These are phyloP conservation scores for Drosophila rufa DNA, from an alignment of 1,140 invertebrate genomes.

Conservation along the genomic window DNA sequence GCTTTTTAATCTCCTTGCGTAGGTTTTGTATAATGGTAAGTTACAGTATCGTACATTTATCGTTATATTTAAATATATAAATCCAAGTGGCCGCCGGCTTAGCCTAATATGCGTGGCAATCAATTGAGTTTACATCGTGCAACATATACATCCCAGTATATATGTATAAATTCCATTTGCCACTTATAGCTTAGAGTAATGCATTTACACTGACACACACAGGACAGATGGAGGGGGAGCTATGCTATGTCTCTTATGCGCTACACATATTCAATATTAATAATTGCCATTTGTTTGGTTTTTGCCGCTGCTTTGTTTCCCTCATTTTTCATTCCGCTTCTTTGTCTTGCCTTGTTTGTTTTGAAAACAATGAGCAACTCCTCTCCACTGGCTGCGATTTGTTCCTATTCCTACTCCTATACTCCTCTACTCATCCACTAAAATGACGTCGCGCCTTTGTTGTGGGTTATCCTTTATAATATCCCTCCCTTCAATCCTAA, in stretches of 20 bases:
- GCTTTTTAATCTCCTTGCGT: conserved; percentile 67
- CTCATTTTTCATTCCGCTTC: conserved; percentile 17
- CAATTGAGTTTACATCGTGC: conserved; percentile 26
- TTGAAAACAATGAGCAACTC: conserved; percentile 76
- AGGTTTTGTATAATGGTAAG: conserved; percentile 50
- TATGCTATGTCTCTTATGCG: conserved; percentile 49
- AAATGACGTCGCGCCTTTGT: conserved; percentile 38
- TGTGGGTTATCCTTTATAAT: conserved; percentile 25
- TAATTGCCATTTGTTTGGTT: conserved; percentile 74
- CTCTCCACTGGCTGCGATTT: conserved; percentile 6
- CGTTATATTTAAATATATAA: conserved; percentile 43
- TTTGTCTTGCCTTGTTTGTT: conserved; percentile 55
- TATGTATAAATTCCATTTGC: conserved; percentile 28
- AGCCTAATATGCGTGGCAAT: conserved; percentile 52
- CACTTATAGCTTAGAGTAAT: conserved; percentile 36
- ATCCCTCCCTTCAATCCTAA: conserved; percentile 35
- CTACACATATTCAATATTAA: conserved; percentile 77
- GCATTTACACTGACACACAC: conserved; percentile 52
- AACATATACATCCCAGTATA: conserved; percentile 1
- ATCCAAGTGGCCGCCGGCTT: conserved; percentile 55
- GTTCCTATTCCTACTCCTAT: conserved; percentile 15
- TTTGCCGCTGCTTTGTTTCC: conserved; percentile 30
- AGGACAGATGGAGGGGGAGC: conserved; percentile 39
- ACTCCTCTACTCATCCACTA: conserved; percentile 4
- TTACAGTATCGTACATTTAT: conserved; percentile 55